A percentile compares a stretch with the other conserved stretches of the same genome.
These are phyloP conservation scores for Charina bottae DNA, from an alignment of 2,113 vertebrate genomes.

Conservation along the genomic window DNA sequence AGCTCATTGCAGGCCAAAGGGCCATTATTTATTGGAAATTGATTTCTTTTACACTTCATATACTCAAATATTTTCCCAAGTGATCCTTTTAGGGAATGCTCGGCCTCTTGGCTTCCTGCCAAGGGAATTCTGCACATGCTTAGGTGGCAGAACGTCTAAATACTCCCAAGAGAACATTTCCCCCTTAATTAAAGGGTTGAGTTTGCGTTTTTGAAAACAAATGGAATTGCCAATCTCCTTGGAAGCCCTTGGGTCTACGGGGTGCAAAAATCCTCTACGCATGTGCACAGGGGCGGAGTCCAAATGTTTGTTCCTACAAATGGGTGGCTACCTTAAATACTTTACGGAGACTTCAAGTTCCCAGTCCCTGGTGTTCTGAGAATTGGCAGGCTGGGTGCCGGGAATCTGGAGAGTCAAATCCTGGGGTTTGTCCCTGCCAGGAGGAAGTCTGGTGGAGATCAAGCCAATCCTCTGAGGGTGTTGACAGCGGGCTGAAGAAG, in stretches of 20 bases:
- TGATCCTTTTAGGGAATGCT: not conserved
- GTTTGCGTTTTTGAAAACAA: not conserved
- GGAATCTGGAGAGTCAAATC: not conserved
- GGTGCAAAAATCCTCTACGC: too few relatives aligned
- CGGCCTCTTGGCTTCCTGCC: not conserved
- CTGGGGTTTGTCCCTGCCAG: not conserved
- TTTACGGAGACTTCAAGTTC: not conserved
- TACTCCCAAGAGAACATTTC: not conserved
- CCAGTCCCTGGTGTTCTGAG: not conserved
- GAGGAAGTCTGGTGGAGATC: slow-evolving; percentile 1
- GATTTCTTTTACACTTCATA: not conserved
- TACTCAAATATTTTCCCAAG: not conserved
- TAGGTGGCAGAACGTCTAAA: not conserved
- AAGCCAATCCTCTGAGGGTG: not conserved
- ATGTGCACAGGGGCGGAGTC: too few relatives aligned
- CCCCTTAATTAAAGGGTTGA: not conserved
- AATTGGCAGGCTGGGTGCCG: not conserved
- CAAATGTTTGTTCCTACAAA: not conserved
- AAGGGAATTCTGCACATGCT: not conserved
- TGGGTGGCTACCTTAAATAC: not conserved
- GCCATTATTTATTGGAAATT: not conserved
- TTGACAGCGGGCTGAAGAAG: slow-evolving; percentile 1
- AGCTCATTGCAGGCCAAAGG: not conserved
- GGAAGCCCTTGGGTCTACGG: not conserved
- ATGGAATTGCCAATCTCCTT: not conserved